Conservation (phyloP, 2,113 vertebrate genomes). For the Odontesthes bonariensis region DNA sequence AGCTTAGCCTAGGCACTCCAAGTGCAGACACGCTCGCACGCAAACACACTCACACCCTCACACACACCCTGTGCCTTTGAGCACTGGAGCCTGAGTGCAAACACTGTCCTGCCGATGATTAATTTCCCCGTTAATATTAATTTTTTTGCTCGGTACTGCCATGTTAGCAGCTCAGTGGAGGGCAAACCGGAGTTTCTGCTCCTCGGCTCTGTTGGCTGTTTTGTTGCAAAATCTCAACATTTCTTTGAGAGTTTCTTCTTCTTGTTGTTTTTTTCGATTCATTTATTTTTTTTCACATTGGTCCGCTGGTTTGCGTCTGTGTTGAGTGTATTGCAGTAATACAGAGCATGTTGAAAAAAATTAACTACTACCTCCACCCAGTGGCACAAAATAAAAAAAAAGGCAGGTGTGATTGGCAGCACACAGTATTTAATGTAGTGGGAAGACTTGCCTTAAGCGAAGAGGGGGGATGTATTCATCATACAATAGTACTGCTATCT, state of each 20-base stretch:
- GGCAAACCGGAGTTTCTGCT: conserved; percentile 50
- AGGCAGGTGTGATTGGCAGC: conserved; percentile 80
- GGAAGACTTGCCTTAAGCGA: conserved; percentile 78
- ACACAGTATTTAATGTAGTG: conserved; percentile 77
- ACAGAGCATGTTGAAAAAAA: conserved; percentile 66
- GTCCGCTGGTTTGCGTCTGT: conserved; percentile 58
- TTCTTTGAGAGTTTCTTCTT: background rate
- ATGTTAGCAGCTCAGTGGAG: conserved; percentile 69
- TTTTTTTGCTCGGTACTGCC: conserved; percentile 67
- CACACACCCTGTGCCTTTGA: conserved; percentile 57
- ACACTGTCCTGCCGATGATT: conserved; percentile 77
- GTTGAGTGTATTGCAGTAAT: conserved; percentile 52
- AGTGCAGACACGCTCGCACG: conserved; percentile 38
- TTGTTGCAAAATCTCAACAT: conserved; percentile 22
- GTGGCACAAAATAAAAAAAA: conserved; percentile 78
- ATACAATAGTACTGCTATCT: conserved; percentile 74
- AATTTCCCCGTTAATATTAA: conserved; percentile 83
- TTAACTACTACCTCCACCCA: conserved; percentile 84
- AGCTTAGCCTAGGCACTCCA: conserved; percentile 75
- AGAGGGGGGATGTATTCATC: conserved; percentile 71
- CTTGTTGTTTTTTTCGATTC: background rate
- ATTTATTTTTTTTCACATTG: conserved; percentile 1
- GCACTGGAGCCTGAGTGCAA: conserved; percentile 73
- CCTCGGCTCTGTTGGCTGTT: conserved; percentile 45
- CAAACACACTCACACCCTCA: conserved; percentile 31